These are phyloP conservation scores for Microtus richardsoni DNA, from an alignment of 2,113 vertebrate species.

Conservation along the genomic window DNA sequence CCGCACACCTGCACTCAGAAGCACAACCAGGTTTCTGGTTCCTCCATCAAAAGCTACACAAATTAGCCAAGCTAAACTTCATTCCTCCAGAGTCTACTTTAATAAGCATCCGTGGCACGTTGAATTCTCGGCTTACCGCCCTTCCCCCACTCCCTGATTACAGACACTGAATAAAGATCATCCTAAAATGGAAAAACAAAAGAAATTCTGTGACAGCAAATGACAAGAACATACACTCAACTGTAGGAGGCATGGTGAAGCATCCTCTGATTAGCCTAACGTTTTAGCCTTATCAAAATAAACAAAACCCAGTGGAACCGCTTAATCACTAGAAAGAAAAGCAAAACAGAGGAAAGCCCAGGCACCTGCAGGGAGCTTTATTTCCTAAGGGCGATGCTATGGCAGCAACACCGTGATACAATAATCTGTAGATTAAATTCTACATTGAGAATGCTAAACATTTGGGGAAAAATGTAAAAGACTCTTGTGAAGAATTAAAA, in stretches of 20 bases:
- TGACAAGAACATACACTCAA: not conserved
- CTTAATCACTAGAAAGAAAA: slow-evolving; percentile 24
- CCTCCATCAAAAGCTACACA: not conserved
- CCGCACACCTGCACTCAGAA: not conserved
- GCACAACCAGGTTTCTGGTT: not conserved
- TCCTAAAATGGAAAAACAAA: not conserved
- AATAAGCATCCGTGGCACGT: not conserved
- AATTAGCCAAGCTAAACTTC: not conserved
- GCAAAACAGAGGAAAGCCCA: not conserved
- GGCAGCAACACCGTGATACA: not conserved
- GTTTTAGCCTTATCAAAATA: not conserved
- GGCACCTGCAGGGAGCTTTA: not conserved
- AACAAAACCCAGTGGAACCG: not conserved
- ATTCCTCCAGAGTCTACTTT: not conserved
- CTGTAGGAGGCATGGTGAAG: not conserved
- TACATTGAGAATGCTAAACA: slow-evolving; percentile 37
- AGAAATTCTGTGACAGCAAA: not conserved
- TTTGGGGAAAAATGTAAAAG: slow-evolving; percentile 7
- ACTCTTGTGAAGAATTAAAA: slow-evolving; percentile 1
- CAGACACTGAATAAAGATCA: not conserved
- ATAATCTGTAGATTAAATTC: not conserved
- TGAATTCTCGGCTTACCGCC: not conserved
- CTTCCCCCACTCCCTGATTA: not conserved
- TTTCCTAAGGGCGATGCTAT: not conserved
- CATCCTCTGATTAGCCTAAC: not conserved